phyloP scores from a whole-genome alignment of 1,140 invertebrate genomes.

The Drosophila pseudoananassae region DNA sequence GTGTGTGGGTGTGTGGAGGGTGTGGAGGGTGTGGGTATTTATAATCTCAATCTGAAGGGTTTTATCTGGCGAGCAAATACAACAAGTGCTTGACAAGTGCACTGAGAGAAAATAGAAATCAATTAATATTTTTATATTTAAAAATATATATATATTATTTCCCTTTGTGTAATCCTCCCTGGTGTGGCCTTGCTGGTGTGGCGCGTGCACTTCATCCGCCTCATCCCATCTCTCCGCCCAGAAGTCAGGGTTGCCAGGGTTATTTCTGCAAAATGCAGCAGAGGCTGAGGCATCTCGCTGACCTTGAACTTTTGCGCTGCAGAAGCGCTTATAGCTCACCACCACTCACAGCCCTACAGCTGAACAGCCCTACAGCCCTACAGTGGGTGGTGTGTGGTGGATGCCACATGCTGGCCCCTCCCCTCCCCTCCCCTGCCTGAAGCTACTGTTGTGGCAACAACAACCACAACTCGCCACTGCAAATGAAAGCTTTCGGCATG shows the following conservation, averaged over 20 bases:
- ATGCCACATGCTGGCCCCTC: conserved; percentile 27
- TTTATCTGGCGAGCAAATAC: conserved; percentile 39
- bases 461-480: conserved; percentile 17
- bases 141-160: too few species aligned
- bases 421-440: neutral
- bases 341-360: neutral
- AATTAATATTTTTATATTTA: conserved; percentile 2
- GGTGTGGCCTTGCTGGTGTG: conserved; percentile 27
- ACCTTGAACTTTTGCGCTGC: conserved; percentile 76
- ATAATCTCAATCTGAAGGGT: conserved; percentile 43
- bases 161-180: neutral
- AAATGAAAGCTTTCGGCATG: conserved; percentile 72
- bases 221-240: conserved; percentile 31
- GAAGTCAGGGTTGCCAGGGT: conserved; percentile 63
- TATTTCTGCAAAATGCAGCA: conserved; percentile 62
- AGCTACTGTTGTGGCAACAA: conserved; percentile 26
- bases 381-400: conserved; percentile 1
- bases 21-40: conserved; percentile 33
- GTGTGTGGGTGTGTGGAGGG: neutral
- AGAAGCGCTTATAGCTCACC: conserved; percentile 38
- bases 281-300: conserved; percentile 25
- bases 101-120: neutral
- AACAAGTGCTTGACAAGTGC: conserved; percentile 40
- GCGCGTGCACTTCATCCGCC: conserved; percentile 49
- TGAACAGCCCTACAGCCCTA: too few species aligned